These are phyloP conservation scores for Miltochrista miniata DNA, from an alignment of 2,888 invertebrate species.

Conservation along the genomic window DNA sequence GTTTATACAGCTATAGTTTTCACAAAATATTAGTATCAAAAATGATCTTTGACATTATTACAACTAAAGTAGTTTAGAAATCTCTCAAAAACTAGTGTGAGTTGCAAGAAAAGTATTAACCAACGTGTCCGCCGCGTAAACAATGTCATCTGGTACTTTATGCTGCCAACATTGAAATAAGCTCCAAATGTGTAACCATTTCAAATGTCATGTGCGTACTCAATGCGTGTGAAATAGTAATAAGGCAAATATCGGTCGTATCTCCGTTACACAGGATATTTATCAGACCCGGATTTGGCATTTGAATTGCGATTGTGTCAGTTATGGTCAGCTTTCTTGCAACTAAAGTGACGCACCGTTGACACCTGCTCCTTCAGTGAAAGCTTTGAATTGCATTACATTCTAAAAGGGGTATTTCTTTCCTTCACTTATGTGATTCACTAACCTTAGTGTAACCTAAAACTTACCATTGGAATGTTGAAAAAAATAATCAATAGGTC, in stretches of 20 bases:
- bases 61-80: too few species aligned
- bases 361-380: constrained; percentile 21
- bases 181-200: constrained; percentile 28
- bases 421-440: too few species aligned
- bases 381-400: too few species aligned
- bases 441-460: too few species aligned
- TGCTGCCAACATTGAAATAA: constrained; percentile 21
- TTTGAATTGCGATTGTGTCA: constrained; percentile 29
- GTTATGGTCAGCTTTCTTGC: constrained; percentile 34
- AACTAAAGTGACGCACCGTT: constrained; percentile 27
- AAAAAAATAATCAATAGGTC: too few species aligned
- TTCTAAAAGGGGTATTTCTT: neutral
- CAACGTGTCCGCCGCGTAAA: neutral
- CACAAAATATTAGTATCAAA: neutral
- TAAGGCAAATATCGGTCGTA: constrained; percentile 23
- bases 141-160: constrained; percentile 1
- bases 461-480: too few species aligned
- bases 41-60: neutral
- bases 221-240: constrained; percentile 37
- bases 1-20: too few species aligned
- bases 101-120: neutral
- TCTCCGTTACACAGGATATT: constrained; percentile 16
- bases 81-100: neutral
- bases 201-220: constrained; percentile 31
- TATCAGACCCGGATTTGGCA: constrained; percentile 30